Base-by-base conservation (phyloP, 2,888 invertebrate species). In the Cheilosia pagana region DNA sequence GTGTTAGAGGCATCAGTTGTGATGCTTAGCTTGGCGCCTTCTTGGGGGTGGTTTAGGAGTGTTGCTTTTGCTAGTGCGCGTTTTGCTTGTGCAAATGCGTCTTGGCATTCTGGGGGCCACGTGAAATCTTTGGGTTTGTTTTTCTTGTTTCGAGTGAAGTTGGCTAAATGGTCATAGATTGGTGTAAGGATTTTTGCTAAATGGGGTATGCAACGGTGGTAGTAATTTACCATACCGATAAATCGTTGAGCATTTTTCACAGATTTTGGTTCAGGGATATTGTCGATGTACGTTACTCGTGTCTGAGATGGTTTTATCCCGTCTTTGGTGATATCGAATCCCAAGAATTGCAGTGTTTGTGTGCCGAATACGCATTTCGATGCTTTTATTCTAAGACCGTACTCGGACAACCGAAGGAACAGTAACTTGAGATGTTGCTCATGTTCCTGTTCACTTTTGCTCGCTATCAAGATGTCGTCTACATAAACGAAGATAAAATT, bases 311-410 rank as follows among this genome's bases (percentile, higher is more conserved):
- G 88, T 31, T 10, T 12, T 14, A 87, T 87, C 8, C 87, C 87
- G 0, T 76, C 35, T 25, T 21, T 21, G 7, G 79, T 50, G 41
- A 88, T 57, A 0, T 62, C 63, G 60, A 87, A 82, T 8, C 87
- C 87, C 12, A 88, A 43, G 50, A 86, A 88, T 8, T 59, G 23
- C 2, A 87, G 14, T 50, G 75, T 35, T 28, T 25, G 45, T 25
- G 19, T 63, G 2, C 86, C 86, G 45, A 88, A 88, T n/a, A 67
- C 45, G 60, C 88, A 87, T 63, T 88, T 88, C n/a, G 72, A 53
- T 1, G 76, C 19, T 53, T 88, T 89, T 3, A 88, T 81, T 14
- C 52, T 67, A 3, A 88, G 35, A 3, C 79, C 86, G 70, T 78
- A 82, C 19, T 85, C 55, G 2, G 55, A 25, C 12, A 88, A 45